A percentile compares a stretch with the other conserved stretches of the same genome.
Conservation (phyloP, 2,113 vertebrate species). For the Saguinus midas region DNA sequence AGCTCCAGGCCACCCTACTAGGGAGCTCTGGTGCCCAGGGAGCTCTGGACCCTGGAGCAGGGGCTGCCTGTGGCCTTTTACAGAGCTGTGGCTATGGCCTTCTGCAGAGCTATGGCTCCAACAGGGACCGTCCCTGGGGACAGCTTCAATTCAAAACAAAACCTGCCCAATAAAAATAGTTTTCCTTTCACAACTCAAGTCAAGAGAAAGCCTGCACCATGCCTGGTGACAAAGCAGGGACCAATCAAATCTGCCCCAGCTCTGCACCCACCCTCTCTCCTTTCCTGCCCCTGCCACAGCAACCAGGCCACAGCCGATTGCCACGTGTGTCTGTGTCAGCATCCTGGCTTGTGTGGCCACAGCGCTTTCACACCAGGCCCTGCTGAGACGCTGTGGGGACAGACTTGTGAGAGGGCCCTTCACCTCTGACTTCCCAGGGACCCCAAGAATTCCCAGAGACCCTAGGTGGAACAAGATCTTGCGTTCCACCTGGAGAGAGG, state of each 20-base stretch:
- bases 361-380: background rate
- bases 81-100: background rate
- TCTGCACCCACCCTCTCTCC: background rate
- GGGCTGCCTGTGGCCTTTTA: background rate
- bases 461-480: background rate
- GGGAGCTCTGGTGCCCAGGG: background rate
- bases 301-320: background rate
- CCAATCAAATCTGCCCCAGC: background rate
- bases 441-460: background rate
- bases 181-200: background rate
- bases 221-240: background rate
- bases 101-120: background rate
- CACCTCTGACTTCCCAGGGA: background rate
- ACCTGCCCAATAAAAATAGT: background rate
- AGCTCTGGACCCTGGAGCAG: background rate
- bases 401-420: background rate
- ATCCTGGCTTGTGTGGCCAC: background rate
- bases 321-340: background rate
- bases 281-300: background rate
- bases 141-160: background rate
- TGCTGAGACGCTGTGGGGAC: fast-evolving
- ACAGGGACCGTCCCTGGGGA: background rate
- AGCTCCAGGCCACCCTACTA: background rate
- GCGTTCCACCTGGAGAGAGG: background rate
- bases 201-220: background rate